A percentile compares a stretch with the other conserved stretches of the same genome.
These are phyloP conservation scores for Pterocles burchelli DNA, from an alignment of 2,113 vertebrate genomes.

Conservation along the genomic window DNA sequence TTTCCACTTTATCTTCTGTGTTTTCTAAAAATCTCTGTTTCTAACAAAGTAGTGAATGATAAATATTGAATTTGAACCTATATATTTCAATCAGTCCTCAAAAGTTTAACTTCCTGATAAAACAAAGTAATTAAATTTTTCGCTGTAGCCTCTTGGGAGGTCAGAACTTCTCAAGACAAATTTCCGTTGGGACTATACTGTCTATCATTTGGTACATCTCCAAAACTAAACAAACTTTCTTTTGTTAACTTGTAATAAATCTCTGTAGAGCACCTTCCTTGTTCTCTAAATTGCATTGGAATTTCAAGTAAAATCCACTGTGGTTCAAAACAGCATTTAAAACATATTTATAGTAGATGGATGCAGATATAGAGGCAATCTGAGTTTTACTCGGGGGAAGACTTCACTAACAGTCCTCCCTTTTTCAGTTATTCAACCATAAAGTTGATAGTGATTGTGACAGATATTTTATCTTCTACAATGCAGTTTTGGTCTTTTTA, in stretches of 20 bases:
- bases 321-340: not conserved
- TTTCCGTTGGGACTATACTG: not conserved
- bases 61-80: not conserved
- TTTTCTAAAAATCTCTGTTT: conserved; percentile 5
- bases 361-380: not conserved
- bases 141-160: not conserved
- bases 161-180: not conserved
- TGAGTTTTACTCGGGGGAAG: not conserved
- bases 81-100: not conserved
- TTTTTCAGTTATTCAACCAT: not conserved
- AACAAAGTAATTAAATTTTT: not conserved
- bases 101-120: not conserved
- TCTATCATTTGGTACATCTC: not conserved
- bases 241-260: not conserved
- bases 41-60: not conserved
- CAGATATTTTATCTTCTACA: not conserved
- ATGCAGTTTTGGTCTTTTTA: not conserved
- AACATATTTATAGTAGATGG: not conserved
- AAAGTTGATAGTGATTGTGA: not conserved
- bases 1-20: not conserved
- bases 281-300: not conserved
- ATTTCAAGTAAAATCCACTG: not conserved
- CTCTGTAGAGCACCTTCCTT: not conserved
- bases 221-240: not conserved
- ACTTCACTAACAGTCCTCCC: not conserved